A percentile compares a stretch with the other conserved stretches of the same genome.
Conservation (phyloP, 2,888 invertebrate species). For the Drosophila hawaiiensis region DNA sequence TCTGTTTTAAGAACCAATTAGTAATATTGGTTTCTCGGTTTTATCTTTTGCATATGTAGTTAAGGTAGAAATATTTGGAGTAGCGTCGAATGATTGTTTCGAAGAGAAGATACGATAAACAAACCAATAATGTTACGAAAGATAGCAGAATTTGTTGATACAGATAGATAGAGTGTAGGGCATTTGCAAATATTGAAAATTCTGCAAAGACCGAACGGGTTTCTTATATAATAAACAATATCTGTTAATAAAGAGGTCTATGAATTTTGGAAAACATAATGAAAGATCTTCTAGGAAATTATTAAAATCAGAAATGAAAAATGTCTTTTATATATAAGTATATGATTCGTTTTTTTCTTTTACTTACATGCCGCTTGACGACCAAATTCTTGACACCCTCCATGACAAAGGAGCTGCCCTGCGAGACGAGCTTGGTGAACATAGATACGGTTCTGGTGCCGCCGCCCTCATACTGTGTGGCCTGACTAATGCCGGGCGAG, state of each 20-base stretch:
- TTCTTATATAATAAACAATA: not conserved
- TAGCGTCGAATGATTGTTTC: not conserved
- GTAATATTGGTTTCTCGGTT: not conserved
- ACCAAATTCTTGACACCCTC: constrained; percentile 99
- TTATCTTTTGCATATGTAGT: not conserved
- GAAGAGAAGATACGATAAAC: not conserved
- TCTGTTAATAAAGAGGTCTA: not conserved
- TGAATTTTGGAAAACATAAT: no score
- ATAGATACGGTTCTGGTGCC: constrained; percentile 98
- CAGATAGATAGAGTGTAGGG: not conserved
- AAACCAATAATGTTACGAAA: not conserved
- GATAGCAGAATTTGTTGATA: not conserved
- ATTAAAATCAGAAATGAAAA: no score
- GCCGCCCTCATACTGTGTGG: constrained; percentile 95
- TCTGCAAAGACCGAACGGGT: not conserved
- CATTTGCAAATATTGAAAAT: not conserved
- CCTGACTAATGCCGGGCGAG: constrained; percentile 85
- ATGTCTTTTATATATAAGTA: no score
- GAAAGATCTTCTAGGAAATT: no score
- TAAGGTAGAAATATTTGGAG: not conserved
- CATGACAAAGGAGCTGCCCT: constrained; percentile 99
- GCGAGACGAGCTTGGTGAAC: constrained; percentile 98
- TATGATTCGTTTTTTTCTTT: not conserved
- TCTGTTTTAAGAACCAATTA: not conserved
- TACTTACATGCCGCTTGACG: constrained; percentile 96